Percentiles rank a stretch among this genome's conserved stretches.
Evolutionary conservation across 2,888 invertebrate species (phyloP).

Genomic region (Trissoscelio sp.): DNA sequence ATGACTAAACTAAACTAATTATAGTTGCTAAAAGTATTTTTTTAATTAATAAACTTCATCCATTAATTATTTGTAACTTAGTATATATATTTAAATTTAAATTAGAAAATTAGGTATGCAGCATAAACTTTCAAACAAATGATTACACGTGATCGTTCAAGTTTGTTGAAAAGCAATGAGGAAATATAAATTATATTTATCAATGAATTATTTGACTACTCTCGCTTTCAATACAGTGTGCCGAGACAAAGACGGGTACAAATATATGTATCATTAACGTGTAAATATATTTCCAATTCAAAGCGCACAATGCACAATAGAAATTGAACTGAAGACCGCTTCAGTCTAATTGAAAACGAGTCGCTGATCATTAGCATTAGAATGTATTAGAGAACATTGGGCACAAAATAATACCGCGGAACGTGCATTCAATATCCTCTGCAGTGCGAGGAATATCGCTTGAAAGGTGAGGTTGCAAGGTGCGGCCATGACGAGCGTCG

Average conservation of each 20-base stretch:
- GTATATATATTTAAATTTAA: no score
- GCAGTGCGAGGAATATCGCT: conserved; percentile 56
- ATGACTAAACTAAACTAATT: no score
- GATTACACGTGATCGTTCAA: not conserved
- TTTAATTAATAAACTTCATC: no score
- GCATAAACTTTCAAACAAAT: conserved; percentile 1
- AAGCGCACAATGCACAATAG: conserved; percentile 55
- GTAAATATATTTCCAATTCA: conserved; percentile 43
- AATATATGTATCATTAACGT: conserved; percentile 43
- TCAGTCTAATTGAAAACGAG: conserved; percentile 61
- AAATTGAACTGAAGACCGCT: conserved; percentile 49
- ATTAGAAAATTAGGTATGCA: no score
- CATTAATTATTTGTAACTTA: no score
- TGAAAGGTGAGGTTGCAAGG: conserved; percentile 70
- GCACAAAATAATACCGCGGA: conserved; percentile 46
- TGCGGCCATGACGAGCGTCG: conserved; percentile 72
- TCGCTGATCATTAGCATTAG: conserved; percentile 66
- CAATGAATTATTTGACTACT: conserved; percentile 22
- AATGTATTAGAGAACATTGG: conserved; percentile 60
- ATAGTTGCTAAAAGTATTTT: no score
- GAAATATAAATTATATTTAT: conserved; percentile 1
- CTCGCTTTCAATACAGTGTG: conserved; percentile 19
- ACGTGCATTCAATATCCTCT: conserved; percentile 47
- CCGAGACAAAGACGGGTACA: not conserved
- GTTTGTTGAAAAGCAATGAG: not conserved